phyloP scores from a whole-genome alignment of 2,797 vertebrate species.

The Gastrophryne carolinensis region DNA sequence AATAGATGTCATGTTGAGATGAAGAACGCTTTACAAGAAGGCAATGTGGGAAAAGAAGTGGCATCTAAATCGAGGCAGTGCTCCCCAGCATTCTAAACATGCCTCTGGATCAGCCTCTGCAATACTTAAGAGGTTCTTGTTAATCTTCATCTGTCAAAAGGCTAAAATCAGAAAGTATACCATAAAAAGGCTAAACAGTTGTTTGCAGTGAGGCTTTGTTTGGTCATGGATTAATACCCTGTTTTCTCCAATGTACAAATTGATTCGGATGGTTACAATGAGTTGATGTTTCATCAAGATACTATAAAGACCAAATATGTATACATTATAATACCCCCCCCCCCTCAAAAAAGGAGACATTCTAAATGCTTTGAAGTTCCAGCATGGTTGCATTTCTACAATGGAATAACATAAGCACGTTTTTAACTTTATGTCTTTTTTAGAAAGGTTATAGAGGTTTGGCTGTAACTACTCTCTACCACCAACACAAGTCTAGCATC shows the following conservation, averaged over 20 bases:
- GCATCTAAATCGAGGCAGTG: background rate
- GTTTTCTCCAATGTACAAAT: conserved; percentile 6
- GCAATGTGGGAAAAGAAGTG: conserved; percentile 18
- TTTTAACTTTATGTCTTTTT: too few species aligned
- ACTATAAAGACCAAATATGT: too few species aligned
- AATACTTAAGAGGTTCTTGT: background rate
- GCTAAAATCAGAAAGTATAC: background rate
- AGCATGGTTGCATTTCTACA: too few species aligned
- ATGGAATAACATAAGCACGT: too few species aligned
- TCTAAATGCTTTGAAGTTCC: background rate
- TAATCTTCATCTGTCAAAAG: background rate
- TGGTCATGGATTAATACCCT: conserved; percentile 1
- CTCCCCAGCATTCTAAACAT: background rate
- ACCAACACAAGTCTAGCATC: too few species aligned
- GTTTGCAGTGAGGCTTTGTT: background rate
- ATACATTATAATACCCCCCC: too few species aligned
- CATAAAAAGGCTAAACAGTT: background rate
- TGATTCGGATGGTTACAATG: conserved; percentile 16
- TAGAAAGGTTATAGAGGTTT: too few species aligned
- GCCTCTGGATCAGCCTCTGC: background rate
- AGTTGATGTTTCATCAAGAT: background rate
- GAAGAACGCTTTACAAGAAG: conserved; percentile 7
- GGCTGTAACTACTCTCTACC: too few species aligned
- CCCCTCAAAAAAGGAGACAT: background rate
- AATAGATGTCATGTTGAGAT: conserved; percentile 56